Conservation (phyloP, 2,113 vertebrate genomes). For the Halcyon malimbica region DNA sequence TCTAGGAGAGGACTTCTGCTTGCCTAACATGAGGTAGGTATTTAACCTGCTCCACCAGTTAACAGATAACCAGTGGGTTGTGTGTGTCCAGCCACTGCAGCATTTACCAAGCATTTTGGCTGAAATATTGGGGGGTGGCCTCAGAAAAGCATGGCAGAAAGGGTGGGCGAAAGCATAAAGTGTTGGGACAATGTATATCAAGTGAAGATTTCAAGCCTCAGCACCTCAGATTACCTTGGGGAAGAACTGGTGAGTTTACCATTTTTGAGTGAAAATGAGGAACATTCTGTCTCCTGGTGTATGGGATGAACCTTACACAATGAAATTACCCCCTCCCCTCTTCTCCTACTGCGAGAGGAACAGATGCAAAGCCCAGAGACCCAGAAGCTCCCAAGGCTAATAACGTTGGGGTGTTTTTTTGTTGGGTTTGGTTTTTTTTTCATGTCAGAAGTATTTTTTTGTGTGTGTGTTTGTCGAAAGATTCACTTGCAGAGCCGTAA, state of each 20-base stretch:
- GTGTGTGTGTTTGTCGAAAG: conserved; percentile 26
- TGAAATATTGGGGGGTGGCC: not conserved
- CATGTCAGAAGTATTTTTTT: conserved; percentile 27
- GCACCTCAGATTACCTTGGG: not conserved
- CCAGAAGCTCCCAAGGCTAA: conserved; percentile 55
- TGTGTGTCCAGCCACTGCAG: not conserved
- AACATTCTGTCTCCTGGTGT: not conserved
- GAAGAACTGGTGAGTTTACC: not conserved
- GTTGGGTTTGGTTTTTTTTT: not conserved
- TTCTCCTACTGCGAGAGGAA: not conserved
- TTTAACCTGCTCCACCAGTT: not conserved
- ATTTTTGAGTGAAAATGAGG: not conserved
- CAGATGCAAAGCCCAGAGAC: conserved; percentile 45
- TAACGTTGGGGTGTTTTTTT: not conserved
- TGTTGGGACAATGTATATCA: fast-evolving
- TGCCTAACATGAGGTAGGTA: not conserved
- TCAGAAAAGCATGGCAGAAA: not conserved
- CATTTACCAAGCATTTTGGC: not conserved
- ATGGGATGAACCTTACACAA: not conserved
- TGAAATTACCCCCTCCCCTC: not conserved
- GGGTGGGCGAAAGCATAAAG: too few relatives aligned
- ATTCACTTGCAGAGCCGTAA: conserved; percentile 43
- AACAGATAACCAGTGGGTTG: not conserved
- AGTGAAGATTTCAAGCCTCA: not conserved
- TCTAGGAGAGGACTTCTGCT: not conserved